phyloP scores from a whole-genome alignment of 2,888 invertebrate species.

The Ochropleura plecta region DNA sequence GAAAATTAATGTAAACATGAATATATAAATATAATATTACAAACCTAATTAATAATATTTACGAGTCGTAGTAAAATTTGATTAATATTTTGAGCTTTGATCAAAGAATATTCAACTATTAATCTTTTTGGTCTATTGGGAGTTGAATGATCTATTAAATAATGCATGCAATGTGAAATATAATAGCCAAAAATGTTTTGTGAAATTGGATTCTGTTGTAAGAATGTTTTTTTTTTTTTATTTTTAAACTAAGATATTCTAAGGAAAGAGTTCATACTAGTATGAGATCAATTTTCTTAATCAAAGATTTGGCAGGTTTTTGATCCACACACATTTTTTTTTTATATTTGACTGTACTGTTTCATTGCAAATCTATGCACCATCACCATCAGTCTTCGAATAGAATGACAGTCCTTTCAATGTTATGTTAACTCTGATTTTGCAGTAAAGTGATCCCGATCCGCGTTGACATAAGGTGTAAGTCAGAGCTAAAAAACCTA shows the following conservation, averaged over 20 bases:
- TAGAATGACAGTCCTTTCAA: neutral
- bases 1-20: slow-evolving; percentile 36
- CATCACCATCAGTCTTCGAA: slow-evolving; percentile 11
- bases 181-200: neutral
- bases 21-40: slow-evolving; percentile 24
- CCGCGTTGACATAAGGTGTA: neutral
- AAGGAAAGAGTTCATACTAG: neutral
- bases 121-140: neutral
- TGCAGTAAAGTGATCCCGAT: neutral
- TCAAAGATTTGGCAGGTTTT: neutral
- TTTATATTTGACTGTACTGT: neutral
- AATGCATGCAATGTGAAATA: slow-evolving; percentile 1
- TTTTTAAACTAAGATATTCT: neutral
- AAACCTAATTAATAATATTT: slow-evolving; percentile 16
- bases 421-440: neutral
- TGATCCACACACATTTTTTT: neutral
- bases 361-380: neutral
- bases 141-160: slow-evolving; percentile 11
- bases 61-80: slow-evolving; percentile 11
- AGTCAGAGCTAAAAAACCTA: neutral
- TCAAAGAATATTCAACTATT: slow-evolving; percentile 3
- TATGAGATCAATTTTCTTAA: neutral
- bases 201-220: slow-evolving; percentile 4
- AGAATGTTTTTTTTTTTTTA: neutral
- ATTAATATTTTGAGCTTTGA: neutral